phyloP scores from a whole-genome alignment of 2,797 vertebrate genomes.

The Columba guinea region DNA sequence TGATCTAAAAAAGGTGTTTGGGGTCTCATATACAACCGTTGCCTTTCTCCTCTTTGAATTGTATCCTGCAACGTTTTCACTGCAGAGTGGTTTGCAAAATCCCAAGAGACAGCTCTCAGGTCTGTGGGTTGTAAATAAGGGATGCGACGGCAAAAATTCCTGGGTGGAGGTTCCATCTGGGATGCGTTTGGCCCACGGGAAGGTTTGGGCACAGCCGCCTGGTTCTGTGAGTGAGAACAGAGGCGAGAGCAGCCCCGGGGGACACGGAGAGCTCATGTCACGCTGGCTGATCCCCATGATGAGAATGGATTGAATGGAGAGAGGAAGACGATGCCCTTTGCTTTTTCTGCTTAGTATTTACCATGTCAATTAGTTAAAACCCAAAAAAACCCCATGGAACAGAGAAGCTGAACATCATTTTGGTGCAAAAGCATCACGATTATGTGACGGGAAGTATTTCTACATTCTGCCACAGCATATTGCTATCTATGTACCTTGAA shows the following conservation, averaged over 20 bases:
- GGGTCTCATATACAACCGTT: not conserved
- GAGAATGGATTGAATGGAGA: constrained; percentile 69
- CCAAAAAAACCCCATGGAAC: not conserved
- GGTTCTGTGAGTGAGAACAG: constrained; percentile 39
- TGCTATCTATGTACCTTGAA: not conserved
- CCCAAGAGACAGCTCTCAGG: not conserved
- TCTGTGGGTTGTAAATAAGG: not conserved
- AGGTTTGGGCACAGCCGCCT: constrained; percentile 23
- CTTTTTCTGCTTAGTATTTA: constrained; percentile 56
- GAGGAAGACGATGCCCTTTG: constrained; percentile 65
- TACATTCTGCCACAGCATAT: not conserved
- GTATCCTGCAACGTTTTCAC: not conserved
- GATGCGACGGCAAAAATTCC: not conserved
- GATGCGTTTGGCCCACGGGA: constrained; percentile 29
- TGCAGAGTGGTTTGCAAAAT: not conserved
- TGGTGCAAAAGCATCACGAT: not conserved
- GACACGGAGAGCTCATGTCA: constrained; percentile 49
- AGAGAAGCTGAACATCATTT: not conserved
- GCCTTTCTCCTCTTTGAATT: not conserved
- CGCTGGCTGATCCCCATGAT: constrained; percentile 58
- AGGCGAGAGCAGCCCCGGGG: constrained; percentile 42
- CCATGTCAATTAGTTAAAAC: constrained; percentile 27
- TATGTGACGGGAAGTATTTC: not conserved
- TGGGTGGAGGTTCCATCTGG: constrained; percentile 48
- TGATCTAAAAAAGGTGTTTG: not conserved